Evolutionary conservation across 2,797 vertebrate genomes (phyloP), one percentile per base, ranked within the genome.

Genomic region (Benthosema pterotum): DNA sequence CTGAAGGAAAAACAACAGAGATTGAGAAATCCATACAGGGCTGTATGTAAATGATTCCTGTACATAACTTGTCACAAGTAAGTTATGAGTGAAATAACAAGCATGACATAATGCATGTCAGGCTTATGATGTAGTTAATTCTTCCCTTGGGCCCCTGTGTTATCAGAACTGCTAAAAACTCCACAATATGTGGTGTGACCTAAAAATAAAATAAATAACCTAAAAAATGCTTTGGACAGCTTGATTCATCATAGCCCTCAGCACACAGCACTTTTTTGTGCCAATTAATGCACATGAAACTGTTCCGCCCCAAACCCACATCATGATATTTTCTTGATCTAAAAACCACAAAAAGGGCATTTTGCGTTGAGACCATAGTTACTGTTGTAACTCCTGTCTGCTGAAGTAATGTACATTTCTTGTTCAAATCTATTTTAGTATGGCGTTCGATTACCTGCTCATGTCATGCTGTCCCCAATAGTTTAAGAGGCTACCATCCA

Each of bases 401-500:
- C 15, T 51, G 28, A 38, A 5, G 6, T 52, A 19, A 52, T 52
- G 50, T 38, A 38, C 32, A 17, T 17, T 8, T 12, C 4, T 32
- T 28, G 11, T 14, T 13, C n/a, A 50, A 46, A 16, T 32, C 1
- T n/a, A 9, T 54, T 4, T 42, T 3, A 16, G 32, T 38, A 38
- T 13, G 8, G 38, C 59, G 15, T 71, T 52, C 43, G 5, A 2
- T 0, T 85, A 98, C 97, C 92, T 95, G 79, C 92, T 94, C 61
- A 93, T 87, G 73, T 89, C 91, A 45, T 84, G 92, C 54, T 91
- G 84, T 56, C 88, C 83, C 95, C 95, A 98, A 88, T 87, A 93
- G 89, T 92, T 91, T 64, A 85, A 83, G 81, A 92, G 93, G 83
- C 88, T 76, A 32, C 54, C 85, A 53, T 93, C 92, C 92, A 96